Percentiles rank a stretch among this genome's conserved stretches.
Conservation (phyloP, 1,140 invertebrate species). For the Neodiprion fabricii region DNA sequence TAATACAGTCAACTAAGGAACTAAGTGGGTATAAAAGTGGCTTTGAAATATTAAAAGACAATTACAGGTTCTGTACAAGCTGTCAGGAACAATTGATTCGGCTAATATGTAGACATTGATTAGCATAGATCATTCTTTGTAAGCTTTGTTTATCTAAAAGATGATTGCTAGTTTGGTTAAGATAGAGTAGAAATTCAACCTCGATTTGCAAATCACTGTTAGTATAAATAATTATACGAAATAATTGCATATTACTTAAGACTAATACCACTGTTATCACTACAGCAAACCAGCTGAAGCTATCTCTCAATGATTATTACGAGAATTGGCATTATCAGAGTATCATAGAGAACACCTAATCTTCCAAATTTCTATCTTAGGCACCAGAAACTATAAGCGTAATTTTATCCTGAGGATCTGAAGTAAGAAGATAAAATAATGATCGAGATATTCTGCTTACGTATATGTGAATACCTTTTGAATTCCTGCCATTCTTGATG, state of each 20-base stretch:
- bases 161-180: too few species aligned
- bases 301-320: too few species aligned
- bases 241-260: too few species aligned
- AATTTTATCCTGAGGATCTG: background rate
- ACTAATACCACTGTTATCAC: too few species aligned
- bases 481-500: constrained; percentile 42
- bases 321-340: background rate
- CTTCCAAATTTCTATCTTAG: constrained; percentile 3
- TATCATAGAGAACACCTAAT: background rate
- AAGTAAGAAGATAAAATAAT: constrained; percentile 17
- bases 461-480: constrained; percentile 41
- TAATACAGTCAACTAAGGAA: background rate
- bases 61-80: background rate
- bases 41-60: constrained; percentile 14
- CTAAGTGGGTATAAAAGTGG: too few species aligned
- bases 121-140: constrained; percentile 12
- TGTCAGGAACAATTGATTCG: background rate
- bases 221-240: too few species aligned
- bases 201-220: too few species aligned
- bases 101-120: constrained; percentile 16
- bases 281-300: too few species aligned
- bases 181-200: too few species aligned
- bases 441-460: constrained; percentile 18
- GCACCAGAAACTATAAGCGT: background rate
- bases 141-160: background rate